Conservation (phyloP, 1,140 invertebrate genomes). For the Patella vulgata region DNA sequence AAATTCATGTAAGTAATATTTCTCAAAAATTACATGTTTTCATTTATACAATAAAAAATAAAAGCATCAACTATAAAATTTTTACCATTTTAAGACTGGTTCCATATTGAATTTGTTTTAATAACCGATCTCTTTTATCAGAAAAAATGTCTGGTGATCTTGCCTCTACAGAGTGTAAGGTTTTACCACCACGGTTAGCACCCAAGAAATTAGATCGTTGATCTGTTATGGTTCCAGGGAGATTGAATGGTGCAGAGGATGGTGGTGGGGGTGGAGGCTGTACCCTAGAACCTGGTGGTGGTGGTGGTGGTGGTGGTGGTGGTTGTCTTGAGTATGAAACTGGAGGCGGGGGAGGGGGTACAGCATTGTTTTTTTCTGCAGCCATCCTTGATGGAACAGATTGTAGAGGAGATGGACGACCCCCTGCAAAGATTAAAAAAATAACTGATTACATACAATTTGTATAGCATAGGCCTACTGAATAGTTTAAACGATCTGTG, state of each 20-base stretch:
- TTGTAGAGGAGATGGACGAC: conserved; percentile 21
- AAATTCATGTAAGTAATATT: too few relatives aligned
- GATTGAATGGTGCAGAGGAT: conserved; percentile 17
- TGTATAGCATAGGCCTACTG: too few relatives aligned
- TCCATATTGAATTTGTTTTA: conserved; percentile 82
- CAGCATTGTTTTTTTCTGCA: neutral
- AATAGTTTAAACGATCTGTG: too few relatives aligned
- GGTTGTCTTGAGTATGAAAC: neutral
- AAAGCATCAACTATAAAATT: too few relatives aligned
- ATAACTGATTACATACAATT: too few relatives aligned
- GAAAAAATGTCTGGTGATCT: conserved; percentile 60
- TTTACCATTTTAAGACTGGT: conserved; percentile 74
- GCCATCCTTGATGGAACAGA: conserved; percentile 5
- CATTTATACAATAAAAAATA: too few relatives aligned
- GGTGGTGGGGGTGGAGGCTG: conserved; percentile 35
- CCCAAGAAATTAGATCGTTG: conserved; percentile 78
- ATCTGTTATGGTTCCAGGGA: conserved; percentile 64
- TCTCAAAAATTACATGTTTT: too few relatives aligned
- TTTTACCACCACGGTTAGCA: conserved; percentile 77
- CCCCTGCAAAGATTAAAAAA: neutral
- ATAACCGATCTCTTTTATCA: conserved; percentile 73
- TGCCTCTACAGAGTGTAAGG: conserved; percentile 61
- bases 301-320: conserved; percentile 27
- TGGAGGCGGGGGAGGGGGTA: conserved; percentile 25
- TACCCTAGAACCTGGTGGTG: conserved; percentile 24